These are phyloP conservation scores for Fregata magnificens DNA, from an alignment of 2,113 vertebrate genomes.

Conservation along the genomic window DNA sequence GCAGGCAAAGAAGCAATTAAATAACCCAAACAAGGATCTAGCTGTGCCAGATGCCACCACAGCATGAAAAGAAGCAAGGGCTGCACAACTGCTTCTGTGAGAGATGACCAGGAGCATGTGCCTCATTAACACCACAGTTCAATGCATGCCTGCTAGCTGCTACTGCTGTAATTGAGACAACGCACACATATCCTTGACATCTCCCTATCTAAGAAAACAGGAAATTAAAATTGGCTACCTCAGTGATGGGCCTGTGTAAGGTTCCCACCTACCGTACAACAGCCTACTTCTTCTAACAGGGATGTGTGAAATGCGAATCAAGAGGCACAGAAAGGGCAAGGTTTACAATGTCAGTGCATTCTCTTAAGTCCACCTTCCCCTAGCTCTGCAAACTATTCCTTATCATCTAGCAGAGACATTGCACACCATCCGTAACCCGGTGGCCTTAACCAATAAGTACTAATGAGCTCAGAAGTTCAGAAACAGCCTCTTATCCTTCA, in stretches of 20 bases:
- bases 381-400: background rate
- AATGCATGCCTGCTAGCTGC: slow-evolving; percentile 15
- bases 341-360: background rate
- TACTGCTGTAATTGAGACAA: background rate
- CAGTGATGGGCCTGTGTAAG: background rate
- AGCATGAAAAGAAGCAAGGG: slow-evolving; percentile 45
- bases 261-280: background rate
- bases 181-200: background rate
- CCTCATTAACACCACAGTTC: background rate
- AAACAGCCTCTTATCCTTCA: background rate
- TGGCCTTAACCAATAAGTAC: background rate
- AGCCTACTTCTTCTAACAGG: background rate
- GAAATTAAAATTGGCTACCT: background rate
- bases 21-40: slow-evolving; percentile 50
- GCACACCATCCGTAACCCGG: background rate
- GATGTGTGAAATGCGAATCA: background rate
- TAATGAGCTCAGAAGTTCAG: background rate
- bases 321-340: background rate
- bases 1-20: slow-evolving; percentile 61
- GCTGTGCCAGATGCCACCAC: slow-evolving; percentile 55
- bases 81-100: slow-evolving; percentile 6
- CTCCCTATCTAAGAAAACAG: background rate
- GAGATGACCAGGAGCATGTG: background rate
- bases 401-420: background rate
- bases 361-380: background rate